Percentiles rank a stretch among this genome's conserved stretches.
phyloP scores from a whole-genome alignment of 2,113 vertebrate genomes.

The Jacana jacana region DNA sequence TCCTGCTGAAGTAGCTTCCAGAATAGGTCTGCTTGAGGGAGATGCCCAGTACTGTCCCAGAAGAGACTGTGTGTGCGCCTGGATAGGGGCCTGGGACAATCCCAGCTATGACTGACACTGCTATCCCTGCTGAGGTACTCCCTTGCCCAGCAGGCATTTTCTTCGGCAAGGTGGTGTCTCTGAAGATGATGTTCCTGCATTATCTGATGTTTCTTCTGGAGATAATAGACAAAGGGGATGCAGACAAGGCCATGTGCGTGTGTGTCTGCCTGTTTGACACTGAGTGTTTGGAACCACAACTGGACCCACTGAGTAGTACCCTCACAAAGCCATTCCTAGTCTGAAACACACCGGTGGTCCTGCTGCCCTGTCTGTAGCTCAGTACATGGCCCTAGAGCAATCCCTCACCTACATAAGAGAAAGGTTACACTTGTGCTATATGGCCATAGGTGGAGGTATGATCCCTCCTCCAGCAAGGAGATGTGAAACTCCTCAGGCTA shows the following conservation, averaged over 20 bases:
- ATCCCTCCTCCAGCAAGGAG: not conserved
- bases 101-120: not conserved
- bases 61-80: rapidly evolving
- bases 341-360: not conserved
- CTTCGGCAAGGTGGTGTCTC: not conserved
- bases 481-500: not conserved
- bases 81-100: not conserved
- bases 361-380: not conserved
- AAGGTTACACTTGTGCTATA: not conserved
- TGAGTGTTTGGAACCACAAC: not conserved
- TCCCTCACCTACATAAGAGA: not conserved
- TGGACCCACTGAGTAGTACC: not conserved
- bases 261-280: not conserved
- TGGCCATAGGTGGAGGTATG: too few relatives aligned
- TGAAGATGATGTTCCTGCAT: not conserved
- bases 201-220: not conserved
- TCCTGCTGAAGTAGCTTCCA: not conserved
- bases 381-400: not conserved
- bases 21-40: not conserved
- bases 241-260: not conserved
- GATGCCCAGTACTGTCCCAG: not conserved
- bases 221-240: not conserved
- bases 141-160: not conserved
- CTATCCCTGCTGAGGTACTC: not conserved
- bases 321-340: not conserved